Conservation (phyloP, 2,888 invertebrate species). For the Hoplodrina blanda region DNA sequence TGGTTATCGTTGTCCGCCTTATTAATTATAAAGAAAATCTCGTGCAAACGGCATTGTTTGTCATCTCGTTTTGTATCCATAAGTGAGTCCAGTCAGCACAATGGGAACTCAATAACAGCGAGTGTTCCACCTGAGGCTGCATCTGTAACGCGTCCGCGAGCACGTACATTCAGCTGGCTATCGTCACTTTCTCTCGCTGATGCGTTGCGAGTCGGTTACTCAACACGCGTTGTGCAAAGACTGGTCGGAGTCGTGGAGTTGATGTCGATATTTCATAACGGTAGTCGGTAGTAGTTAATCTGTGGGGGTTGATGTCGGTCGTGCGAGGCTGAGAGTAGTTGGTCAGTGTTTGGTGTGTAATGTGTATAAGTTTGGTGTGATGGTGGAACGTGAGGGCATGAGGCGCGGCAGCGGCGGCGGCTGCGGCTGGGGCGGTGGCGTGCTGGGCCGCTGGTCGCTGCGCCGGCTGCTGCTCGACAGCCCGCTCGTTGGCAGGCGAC, state of each 20-base stretch:
- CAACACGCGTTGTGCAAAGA: slow-evolving; percentile 83
- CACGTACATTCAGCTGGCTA: slow-evolving; percentile 76
- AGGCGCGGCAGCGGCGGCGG: slow-evolving; percentile 84
- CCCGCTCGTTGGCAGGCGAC: slow-evolving; percentile 92
- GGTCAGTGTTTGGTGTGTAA: slow-evolving; percentile 72
- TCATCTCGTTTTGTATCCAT: slow-evolving; percentile 36
- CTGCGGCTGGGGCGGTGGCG: slow-evolving; percentile 87
- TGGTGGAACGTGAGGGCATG: slow-evolving; percentile 86
- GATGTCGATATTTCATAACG: slow-evolving; percentile 78
- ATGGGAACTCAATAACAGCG: slow-evolving; percentile 72
- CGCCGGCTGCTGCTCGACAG: slow-evolving; percentile 93
- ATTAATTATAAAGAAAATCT: slow-evolving; percentile 34
- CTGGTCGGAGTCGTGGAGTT: slow-evolving; percentile 66
- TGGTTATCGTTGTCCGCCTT: slow-evolving; percentile 22
- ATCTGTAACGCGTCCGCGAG: slow-evolving; percentile 75
- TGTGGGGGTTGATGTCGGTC: slow-evolving; percentile 71
- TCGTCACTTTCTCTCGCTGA: slow-evolving; percentile 87
- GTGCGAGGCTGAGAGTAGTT: slow-evolving; percentile 65
- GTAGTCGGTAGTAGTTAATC: slow-evolving; percentile 80
- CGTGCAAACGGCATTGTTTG: slow-evolving; percentile 36
- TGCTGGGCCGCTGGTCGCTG: slow-evolving; percentile 92
- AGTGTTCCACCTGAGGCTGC: slow-evolving; percentile 75
- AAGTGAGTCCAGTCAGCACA: slow-evolving; percentile 61
- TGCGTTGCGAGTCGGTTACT: slow-evolving; percentile 83
- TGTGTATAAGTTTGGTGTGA: slow-evolving; percentile 81